Base-by-base conservation (phyloP, 1,140 invertebrate species). In the Stegodyphus mimosarum region DNA sequence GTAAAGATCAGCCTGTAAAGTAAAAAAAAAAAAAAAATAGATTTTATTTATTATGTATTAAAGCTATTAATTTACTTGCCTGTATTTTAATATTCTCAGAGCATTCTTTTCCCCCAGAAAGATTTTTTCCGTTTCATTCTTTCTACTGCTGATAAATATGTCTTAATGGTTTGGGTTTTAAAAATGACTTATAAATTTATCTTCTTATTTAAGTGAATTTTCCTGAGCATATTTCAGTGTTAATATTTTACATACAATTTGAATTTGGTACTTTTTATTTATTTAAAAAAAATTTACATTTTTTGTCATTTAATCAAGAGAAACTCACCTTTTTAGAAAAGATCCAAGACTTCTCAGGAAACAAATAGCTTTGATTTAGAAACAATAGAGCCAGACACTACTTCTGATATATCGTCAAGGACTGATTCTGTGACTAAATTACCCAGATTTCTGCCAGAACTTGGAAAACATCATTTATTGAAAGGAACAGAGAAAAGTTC, bases 281-380 rank as follows among this genome's bases (percentile, higher is more conserved):
- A 9, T 60, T 60, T 60, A 60, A 11, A 9, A 60, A 60, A 60
- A 60, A 11, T 2, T 2, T 60, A 60, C 55, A 60, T 11, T 60
- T 9, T 9, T 60, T 60, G 9, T 60, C 9, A 60, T 60, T 9
- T 15, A 60, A 60, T 60, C 9, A 60, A 60, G 9, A 60, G 15
- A 60, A 60, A 60, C 9, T 60, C 15, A 11, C 15, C 9, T 15
- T 60, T 60, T 60, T 60, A 60, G 9, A 9, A 60, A 5, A 67
- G n/a, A 67, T 67, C 64, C 18, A 71, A 71, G n/a, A 6, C 51
- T 11, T 84, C 81, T 18, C 11, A 13, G 10, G 81, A 84, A 17
- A 73, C 69, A 55, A 74, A 74, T 6, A 75, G 50, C 11, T 84
- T 75, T 70, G 81, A 84, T 55, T 70, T 76, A 10, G 81, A 84